Evolutionary conservation across 1,140 invertebrate species (phyloP).

Genomic region (Neodiprion virginianus): DNA sequence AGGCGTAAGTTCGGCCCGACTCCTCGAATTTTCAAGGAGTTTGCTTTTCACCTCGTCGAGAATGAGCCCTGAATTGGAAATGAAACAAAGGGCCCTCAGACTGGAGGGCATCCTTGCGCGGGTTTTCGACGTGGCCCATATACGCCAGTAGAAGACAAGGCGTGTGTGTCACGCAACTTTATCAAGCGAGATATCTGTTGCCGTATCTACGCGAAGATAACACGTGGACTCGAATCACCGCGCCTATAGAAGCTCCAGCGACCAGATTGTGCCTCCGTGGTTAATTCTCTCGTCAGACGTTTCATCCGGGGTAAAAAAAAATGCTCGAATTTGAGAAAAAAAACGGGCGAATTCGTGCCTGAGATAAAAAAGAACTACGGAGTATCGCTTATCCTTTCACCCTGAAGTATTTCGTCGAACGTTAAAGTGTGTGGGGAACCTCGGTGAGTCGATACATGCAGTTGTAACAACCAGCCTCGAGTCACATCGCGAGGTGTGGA

Average conservation of each 20-base stretch:
- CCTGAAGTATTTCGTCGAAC: no score
- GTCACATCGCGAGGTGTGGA: no score
- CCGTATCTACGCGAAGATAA: conserved; percentile 54
- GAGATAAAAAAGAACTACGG: neutral
- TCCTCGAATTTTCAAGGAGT: no score
- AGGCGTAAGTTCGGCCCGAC: no score
- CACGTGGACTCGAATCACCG: conserved; percentile 38
- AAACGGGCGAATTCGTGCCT: neutral
- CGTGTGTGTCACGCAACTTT: conserved; percentile 32
- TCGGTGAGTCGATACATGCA: no score
- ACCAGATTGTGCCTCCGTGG: neutral
- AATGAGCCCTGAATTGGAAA: no score
- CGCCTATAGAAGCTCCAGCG: conserved; percentile 31
- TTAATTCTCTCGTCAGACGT: neutral
- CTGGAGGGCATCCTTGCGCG: neutral
- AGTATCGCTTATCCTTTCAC: neutral
- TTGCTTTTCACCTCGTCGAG: no score
- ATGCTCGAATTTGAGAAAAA: no score
- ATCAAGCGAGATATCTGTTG: conserved; percentile 50
- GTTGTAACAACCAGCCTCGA: no score
- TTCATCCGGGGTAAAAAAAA: conserved; percentile 14
- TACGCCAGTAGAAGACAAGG: neutral
- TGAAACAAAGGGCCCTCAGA: no score
- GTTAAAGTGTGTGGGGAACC: no score
- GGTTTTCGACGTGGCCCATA: neutral